Evolutionary conservation across 2,797 vertebrate species (phyloP).

Genomic region (Trichosurus vulpecula): DNA sequence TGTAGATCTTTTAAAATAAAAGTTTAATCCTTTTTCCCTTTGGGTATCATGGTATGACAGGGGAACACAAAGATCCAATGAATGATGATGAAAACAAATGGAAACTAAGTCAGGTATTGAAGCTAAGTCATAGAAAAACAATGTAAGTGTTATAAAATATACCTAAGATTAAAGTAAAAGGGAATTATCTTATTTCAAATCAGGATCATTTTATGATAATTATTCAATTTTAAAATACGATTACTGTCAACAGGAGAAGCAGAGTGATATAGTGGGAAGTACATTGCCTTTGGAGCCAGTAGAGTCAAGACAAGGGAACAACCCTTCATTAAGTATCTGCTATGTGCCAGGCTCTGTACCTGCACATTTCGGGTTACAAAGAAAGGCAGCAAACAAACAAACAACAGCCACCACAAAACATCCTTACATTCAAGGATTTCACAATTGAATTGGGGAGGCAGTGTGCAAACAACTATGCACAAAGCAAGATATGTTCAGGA

Average conservation of each 20-base stretch:
- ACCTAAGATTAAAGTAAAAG: slow-evolving; percentile 1
- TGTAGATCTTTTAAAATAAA: slow-evolving; percentile 30
- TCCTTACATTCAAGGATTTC: not conserved
- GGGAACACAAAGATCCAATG: slow-evolving; percentile 12
- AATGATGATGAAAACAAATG: slow-evolving; percentile 7
- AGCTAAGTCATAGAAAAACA: slow-evolving; percentile 25
- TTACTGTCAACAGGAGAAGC: not conserved
- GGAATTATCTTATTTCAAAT: slow-evolving; percentile 10
- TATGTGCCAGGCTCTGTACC: not conserved
- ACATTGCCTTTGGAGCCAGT: not conserved
- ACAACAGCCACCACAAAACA: not conserved
- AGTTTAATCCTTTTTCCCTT: slow-evolving; percentile 31
- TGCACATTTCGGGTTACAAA: not conserved
- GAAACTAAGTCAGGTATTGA: slow-evolving; percentile 52
- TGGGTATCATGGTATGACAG: slow-evolving; percentile 7
- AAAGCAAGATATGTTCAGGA: not conserved
- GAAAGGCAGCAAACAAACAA: not conserved
- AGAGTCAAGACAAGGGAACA: not conserved
- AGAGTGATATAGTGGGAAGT: not conserved
- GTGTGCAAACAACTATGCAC: not conserved
- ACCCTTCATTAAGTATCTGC: not conserved
- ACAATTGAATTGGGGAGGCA: not conserved
- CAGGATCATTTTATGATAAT: not conserved
- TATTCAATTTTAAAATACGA: slow-evolving; percentile 23
- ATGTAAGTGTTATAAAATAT: slow-evolving; percentile 7